phyloP scores from a whole-genome alignment of 2,888 invertebrate species.

The Drosophila anceps region DNA sequence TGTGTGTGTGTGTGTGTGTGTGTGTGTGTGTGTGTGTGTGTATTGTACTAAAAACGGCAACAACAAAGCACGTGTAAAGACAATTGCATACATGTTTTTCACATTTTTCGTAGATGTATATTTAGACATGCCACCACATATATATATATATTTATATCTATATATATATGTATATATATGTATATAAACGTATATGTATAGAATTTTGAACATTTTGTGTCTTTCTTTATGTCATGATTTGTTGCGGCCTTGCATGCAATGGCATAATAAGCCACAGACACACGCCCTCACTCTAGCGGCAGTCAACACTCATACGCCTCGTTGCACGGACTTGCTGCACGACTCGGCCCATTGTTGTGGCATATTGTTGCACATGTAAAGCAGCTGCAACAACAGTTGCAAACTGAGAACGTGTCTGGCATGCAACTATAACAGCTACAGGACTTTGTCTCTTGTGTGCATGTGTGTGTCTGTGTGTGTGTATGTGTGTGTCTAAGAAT shows the following conservation, averaged over 20 bases:
- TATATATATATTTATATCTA: background rate
- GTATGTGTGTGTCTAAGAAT: constrained; percentile 25
- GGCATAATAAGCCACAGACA: constrained; percentile 73
- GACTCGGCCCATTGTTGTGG: constrained; percentile 77
- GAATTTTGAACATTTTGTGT: constrained; percentile 27
- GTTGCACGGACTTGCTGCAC: constrained; percentile 77
- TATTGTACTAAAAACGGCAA: constrained; percentile 38
- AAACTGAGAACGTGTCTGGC: constrained; percentile 43
- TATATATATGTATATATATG: background rate
- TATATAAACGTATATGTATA: constrained; percentile 1
- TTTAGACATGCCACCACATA: constrained; percentile 15
- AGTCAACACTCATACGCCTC: constrained; percentile 80
- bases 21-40: constrained; percentile 11
- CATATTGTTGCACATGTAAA: constrained; percentile 75
- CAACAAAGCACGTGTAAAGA: constrained; percentile 39
- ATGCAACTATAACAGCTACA: constrained; percentile 27
- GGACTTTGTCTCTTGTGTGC: background rate
- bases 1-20: constrained; percentile 20
- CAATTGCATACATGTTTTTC: constrained; percentile 49
- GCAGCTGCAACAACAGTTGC: constrained; percentile 35
- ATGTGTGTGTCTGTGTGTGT: background rate
- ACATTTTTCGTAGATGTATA: constrained; percentile 29
- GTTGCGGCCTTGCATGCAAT: constrained; percentile 72
- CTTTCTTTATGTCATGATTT: constrained; percentile 65
- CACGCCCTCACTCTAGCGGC: constrained; percentile 27